Evolutionary conservation across 2,797 vertebrate species (phyloP).

Genomic region (Zalophus californianus): DNA sequence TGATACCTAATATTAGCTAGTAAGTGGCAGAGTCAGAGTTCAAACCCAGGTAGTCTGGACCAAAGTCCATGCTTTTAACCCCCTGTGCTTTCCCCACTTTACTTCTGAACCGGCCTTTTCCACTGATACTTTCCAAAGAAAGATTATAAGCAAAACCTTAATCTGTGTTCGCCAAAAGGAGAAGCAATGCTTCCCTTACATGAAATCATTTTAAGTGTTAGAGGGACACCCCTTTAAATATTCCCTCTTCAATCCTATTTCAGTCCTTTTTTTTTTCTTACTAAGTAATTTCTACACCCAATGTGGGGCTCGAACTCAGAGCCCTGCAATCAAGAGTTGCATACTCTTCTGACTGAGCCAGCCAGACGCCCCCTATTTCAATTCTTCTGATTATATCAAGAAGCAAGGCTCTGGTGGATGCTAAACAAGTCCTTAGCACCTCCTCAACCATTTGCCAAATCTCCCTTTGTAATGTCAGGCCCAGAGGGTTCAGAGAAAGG

Average conservation of each 20-base stretch:
- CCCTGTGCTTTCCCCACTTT: neutral
- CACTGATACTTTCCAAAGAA: constrained; percentile 19
- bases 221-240: constrained; percentile 33
- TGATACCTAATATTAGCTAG: neutral
- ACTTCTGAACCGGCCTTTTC: neutral
- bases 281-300: neutral
- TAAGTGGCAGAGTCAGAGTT: constrained; percentile 48
- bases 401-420: neutral
- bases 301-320: neutral
- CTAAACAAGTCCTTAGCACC: neutral
- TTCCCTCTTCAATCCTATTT: neutral
- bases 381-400: constrained; percentile 12
- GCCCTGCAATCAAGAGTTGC: neutral
- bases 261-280: neutral
- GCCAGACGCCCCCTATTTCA: neutral
- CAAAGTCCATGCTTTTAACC: neutral
- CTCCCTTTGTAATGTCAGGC: neutral
- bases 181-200: neutral
- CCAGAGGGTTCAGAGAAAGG: neutral
- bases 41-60: neutral
- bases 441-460: neutral
- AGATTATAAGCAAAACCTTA: neutral
- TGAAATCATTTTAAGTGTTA: constrained; percentile 49
- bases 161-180: constrained; percentile 26
- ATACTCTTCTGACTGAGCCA: neutral